A percentile compares a stretch with the other conserved stretches of the same genome.
phyloP scores from a whole-genome alignment of 1,140 invertebrate genomes.

The Drosophila ambigua region DNA sequence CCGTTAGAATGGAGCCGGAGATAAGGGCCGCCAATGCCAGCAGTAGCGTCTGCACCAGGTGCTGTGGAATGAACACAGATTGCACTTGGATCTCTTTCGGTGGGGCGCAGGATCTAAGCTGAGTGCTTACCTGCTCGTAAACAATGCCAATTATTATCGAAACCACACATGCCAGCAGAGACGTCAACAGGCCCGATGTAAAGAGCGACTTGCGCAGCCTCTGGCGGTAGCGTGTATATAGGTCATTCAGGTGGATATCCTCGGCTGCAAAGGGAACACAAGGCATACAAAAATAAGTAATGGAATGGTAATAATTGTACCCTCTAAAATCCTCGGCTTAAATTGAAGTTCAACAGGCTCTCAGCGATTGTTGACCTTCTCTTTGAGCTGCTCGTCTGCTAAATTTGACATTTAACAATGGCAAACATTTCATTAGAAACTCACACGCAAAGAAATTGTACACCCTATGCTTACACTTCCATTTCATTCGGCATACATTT shows the following conservation, averaged over 20 bases:
- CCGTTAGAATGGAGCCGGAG: constrained; percentile 77
- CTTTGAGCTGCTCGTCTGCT: background rate
- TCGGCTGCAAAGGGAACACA: constrained; percentile 62
- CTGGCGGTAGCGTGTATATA: constrained; percentile 83
- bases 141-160: constrained; percentile 78
- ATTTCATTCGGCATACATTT: constrained; percentile 32
- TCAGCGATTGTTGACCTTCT: background rate
- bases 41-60: constrained; percentile 60
- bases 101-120: background rate
- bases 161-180: constrained; percentile 78
- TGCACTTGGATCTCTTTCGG: background rate
- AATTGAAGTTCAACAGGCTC: background rate
- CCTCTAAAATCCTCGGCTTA: too few species aligned
- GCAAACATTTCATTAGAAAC: too few species aligned
- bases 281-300: background rate
- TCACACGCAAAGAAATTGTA: constrained; percentile 31
- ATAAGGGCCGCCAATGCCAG: constrained; percentile 70
- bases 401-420: constrained; percentile 54
- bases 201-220: constrained; percentile 83
- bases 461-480: constrained; percentile 4
- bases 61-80: constrained; percentile 41
- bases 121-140: constrained; percentile 69
- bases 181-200: constrained; percentile 77
- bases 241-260: constrained; percentile 82
- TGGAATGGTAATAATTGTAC: background rate